Conservation (phyloP, 2,113 vertebrate species). For the Hemichromis elongatus region DNA sequence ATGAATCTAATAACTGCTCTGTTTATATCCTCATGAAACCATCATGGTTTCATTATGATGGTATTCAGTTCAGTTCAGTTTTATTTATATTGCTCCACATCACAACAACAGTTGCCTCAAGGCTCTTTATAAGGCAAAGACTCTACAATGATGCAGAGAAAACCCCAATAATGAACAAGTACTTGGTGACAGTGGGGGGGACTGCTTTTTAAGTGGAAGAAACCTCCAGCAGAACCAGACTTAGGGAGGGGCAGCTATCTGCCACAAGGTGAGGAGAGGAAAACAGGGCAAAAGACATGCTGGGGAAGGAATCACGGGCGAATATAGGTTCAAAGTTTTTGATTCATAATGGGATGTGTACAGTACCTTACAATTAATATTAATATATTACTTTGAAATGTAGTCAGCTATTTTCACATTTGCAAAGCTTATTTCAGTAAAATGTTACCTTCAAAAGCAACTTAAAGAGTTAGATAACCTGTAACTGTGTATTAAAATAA, state of each 20-base stretch:
- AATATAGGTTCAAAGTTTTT: not conserved
- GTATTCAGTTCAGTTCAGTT: not conserved
- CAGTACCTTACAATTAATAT: not conserved
- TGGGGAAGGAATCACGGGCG: not conserved
- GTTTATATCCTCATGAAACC: not conserved
- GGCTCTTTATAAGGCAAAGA: not conserved
- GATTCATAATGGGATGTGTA: not conserved
- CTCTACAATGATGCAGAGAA: not conserved
- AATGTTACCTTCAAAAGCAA: not conserved
- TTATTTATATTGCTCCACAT: not conserved
- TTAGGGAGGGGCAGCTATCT: not conserved
- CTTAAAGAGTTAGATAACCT: not conserved
- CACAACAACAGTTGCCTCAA: not conserved
- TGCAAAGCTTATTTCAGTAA: not conserved
- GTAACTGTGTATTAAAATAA: not conserved
- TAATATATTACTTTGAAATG: not conserved
- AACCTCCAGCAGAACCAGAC: not conserved
- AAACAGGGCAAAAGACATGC: not conserved
- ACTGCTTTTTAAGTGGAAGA: not conserved
- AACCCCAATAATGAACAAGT: no score
- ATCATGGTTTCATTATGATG: not conserved
- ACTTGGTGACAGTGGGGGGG: no score
- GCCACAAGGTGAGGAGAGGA: not conserved
- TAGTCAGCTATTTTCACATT: not conserved
- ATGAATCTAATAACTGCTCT: not conserved